Conservation (phyloP, 2,797 vertebrate genomes). For the Moxostoma hubbsi region DNA sequence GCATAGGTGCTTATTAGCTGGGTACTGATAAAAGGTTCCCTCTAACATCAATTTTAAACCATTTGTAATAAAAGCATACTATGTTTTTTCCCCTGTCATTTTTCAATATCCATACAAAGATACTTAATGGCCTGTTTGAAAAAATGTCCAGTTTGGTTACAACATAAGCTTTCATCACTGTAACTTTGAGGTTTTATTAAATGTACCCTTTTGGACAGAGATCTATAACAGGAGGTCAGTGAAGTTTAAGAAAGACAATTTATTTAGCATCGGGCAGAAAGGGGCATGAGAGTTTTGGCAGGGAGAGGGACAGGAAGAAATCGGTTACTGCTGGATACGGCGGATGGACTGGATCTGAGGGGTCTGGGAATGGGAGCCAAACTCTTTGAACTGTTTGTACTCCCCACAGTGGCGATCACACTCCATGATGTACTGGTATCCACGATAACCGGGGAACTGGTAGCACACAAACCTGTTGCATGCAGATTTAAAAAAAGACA, state of each 20-base stretch:
- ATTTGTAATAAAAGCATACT: background rate
- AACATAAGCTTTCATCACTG: too few species aligned
- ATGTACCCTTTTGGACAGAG: background rate
- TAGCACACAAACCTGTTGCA: slow-evolving; percentile 89
- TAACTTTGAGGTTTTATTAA: background rate
- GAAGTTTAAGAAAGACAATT: slow-evolving; percentile 81
- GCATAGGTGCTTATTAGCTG: too few species aligned
- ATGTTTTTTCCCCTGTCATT: too few species aligned
- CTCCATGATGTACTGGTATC: slow-evolving; percentile 94
- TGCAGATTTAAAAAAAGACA: background rate
- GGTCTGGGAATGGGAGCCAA: slow-evolving; percentile 91
- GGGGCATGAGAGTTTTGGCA: slow-evolving; percentile 60
- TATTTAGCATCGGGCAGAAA: slow-evolving; percentile 75
- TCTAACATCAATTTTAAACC: background rate
- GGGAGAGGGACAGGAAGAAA: slow-evolving; percentile 51
- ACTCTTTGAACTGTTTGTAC: slow-evolving; percentile 92
- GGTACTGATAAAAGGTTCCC: too few species aligned
- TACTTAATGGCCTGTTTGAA: too few species aligned
- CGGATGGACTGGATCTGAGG: slow-evolving; percentile 94
- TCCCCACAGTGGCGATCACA: slow-evolving; percentile 88
- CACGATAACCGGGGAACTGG: slow-evolving; percentile 93
- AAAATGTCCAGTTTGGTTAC: too few species aligned
- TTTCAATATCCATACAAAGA: too few species aligned
- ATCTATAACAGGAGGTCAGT: slow-evolving; percentile 63
- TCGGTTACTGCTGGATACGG: slow-evolving; percentile 90